Evolutionary conservation across 1,140 invertebrate species (phyloP).

Genomic region (Palaemon carinicauda): DNA sequence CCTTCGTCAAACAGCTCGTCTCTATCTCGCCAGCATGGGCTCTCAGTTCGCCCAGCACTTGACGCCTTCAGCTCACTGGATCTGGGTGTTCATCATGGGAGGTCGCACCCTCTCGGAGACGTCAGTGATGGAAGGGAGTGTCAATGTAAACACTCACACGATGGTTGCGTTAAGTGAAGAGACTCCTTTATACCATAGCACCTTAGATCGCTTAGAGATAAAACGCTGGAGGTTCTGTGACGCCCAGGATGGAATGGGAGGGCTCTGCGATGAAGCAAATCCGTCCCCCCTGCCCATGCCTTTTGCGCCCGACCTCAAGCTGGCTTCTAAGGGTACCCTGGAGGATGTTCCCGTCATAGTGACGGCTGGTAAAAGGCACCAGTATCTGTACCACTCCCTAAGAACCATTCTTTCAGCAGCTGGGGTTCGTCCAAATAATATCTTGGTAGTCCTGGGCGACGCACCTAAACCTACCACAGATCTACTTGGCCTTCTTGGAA

Average conservation of each 20-base stretch:
- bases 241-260: conserved; percentile 36
- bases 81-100: conserved; percentile 56
- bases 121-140: not conserved
- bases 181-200: not conserved
- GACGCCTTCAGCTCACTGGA: conserved; percentile 50
- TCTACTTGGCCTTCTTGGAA: conserved; percentile 29
- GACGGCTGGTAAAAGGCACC: conserved; percentile 42
- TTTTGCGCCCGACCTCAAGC: not conserved
- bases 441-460: conserved; percentile 34
- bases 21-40: conserved; percentile 6
- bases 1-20: conserved; percentile 22
- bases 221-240: conserved; percentile 36
- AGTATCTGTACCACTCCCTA: conserved; percentile 47
- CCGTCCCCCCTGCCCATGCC: conserved; percentile 37
- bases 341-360: conserved; percentile 42
- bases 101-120: conserved; percentile 56
- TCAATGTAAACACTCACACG: not conserved
- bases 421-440: conserved; percentile 26
- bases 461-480: conserved; percentile 24
- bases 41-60: conserved; percentile 45
- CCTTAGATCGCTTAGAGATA: not conserved
- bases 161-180: not conserved
- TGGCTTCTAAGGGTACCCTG: conserved; percentile 17
- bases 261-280: conserved; percentile 32
- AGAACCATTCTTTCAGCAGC: conserved; percentile 29